A percentile compares a stretch with the other conserved stretches of the same genome.
These are phyloP conservation scores for Lonchura striata DNA, from an alignment of 2,113 vertebrate genomes.

Conservation along the genomic window DNA sequence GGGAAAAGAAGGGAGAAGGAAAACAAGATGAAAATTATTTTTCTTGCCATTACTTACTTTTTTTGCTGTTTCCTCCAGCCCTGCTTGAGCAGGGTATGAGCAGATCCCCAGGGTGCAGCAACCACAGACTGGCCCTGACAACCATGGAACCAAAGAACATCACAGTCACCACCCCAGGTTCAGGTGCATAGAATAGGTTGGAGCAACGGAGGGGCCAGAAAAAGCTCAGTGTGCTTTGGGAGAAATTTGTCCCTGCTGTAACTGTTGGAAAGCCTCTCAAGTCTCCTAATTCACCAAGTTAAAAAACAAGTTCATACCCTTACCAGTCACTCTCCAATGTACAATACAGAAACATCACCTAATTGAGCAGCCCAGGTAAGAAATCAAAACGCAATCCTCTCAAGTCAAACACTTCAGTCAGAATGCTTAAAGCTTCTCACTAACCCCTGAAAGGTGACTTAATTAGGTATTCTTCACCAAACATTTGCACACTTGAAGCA, in stretches of 20 bases:
- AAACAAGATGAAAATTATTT: background rate
- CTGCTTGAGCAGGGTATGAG: background rate
- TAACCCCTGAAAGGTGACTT: background rate
- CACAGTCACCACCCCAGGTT: background rate
- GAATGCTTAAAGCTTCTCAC: background rate
- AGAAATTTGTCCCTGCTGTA: background rate
- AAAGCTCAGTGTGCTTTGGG: background rate
- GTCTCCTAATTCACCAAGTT: background rate
- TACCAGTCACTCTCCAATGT: background rate
- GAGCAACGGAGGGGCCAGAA: background rate
- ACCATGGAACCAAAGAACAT: background rate
- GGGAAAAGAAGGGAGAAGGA: background rate
- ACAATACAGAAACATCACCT: background rate
- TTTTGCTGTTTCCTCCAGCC: background rate
- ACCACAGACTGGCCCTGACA: rapidly evolving
- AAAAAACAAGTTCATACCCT: background rate
- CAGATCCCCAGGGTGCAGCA: background rate
- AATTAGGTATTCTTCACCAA: background rate
- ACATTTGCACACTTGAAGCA: background rate
- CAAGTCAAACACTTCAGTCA: background rate
- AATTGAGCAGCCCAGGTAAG: background rate
- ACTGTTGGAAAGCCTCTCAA: background rate
- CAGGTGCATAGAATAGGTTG: background rate
- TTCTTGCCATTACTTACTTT: background rate
- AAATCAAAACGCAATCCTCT: background rate